Evolutionary conservation across 2,113 vertebrate genomes (phyloP).

Genomic region (Gracilinanus agilis): DNA sequence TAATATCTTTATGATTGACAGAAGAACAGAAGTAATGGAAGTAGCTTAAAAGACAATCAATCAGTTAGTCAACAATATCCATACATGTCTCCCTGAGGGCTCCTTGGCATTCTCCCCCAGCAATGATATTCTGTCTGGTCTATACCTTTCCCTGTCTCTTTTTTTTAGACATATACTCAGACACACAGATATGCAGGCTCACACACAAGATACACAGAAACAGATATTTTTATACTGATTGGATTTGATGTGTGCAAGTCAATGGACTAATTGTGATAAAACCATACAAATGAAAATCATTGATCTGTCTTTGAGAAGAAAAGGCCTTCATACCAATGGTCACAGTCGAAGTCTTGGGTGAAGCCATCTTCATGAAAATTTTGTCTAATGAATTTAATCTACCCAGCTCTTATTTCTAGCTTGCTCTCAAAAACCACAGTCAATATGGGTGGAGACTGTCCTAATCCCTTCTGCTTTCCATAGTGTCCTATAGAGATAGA

Average conservation of each 20-base stretch:
- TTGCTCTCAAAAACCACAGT: not conserved
- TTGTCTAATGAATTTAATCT: not conserved
- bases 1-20: not conserved
- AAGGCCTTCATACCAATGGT: not conserved
- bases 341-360: not conserved
- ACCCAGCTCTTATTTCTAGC: not conserved
- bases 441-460: not conserved
- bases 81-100: constrained; percentile 2
- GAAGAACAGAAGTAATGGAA: not conserved
- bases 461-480: not conserved
- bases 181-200: not conserved
- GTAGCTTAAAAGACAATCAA: not conserved
- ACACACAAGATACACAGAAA: not conserved
- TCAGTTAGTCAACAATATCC: not conserved
- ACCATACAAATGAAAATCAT: not conserved
- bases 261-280: not conserved
- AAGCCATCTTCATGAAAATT: not conserved
- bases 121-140: not conserved
- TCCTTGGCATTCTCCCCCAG: not conserved
- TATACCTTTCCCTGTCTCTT: not conserved
- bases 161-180: not conserved
- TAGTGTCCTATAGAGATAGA: not conserved
- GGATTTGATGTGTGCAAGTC: not conserved
- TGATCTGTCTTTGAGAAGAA: not conserved
- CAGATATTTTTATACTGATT: not conserved